These are phyloP conservation scores for Xyliphius kryptos DNA, from an alignment of 2,113 vertebrate genomes.

Conservation along the genomic window DNA sequence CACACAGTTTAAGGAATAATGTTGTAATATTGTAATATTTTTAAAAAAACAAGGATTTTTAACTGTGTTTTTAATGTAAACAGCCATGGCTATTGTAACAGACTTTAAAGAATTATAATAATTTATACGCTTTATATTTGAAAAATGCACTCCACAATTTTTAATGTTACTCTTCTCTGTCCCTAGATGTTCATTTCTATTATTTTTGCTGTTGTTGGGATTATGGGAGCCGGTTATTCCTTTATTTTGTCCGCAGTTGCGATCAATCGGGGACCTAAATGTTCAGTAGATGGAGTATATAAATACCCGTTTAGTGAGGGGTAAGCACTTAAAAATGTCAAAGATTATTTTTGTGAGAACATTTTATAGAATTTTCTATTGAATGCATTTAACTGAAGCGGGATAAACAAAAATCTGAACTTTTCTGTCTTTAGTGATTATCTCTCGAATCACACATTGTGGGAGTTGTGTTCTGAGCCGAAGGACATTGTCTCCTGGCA, in stretches of 20 bases:
- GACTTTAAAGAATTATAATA: too few relatives aligned
- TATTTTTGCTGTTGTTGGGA: conserved; percentile 79
- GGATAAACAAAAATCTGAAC: too few relatives aligned
- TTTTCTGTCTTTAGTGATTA: conserved; percentile 65
- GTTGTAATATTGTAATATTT: too few relatives aligned
- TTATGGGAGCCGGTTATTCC: conserved; percentile 79
- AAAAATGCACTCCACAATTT: too few relatives aligned
- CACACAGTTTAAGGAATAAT: too few relatives aligned
- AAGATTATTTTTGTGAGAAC: too few relatives aligned
- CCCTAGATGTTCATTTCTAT: conserved; percentile 85
- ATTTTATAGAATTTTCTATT: too few relatives aligned
- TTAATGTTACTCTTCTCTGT: neutral
- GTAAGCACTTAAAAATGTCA: conserved; percentile 49
- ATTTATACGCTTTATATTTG: too few relatives aligned
- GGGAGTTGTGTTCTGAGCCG: conserved; percentile 49
- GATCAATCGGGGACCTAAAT: conserved; percentile 76
- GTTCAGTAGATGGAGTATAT: accelerated
- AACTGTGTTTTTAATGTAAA: too few relatives aligned
- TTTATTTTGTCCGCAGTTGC: conserved; percentile 73
- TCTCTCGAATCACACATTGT: conserved; percentile 48
- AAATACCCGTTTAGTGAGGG: conserved; percentile 66
- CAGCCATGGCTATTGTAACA: too few relatives aligned
- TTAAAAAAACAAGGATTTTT: too few relatives aligned
- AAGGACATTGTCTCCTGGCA: conserved; percentile 69
- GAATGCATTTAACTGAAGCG: too few relatives aligned